A percentile compares a stretch with the other conserved stretches of the same genome.
These are phyloP conservation scores for Camponotus vicinus DNA, from an alignment of 1,140 invertebrate genomes.

Conservation along the genomic window DNA sequence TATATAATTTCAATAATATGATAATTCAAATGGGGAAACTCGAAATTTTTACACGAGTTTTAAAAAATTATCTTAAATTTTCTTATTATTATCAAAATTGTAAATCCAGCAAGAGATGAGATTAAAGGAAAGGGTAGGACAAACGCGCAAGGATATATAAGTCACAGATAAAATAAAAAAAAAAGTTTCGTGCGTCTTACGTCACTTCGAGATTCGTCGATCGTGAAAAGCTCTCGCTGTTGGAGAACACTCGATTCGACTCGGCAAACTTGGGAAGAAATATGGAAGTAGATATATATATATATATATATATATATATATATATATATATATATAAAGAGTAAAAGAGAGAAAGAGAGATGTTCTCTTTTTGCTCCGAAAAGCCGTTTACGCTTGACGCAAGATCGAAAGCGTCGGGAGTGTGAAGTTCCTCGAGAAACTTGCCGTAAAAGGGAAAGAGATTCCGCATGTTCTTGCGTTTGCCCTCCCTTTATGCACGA, in stretches of 20 bases:
- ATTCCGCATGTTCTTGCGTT: slow-evolving; percentile 48
- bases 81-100: not conserved
- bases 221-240: slow-evolving; percentile 55
- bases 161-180: not conserved
- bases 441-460: slow-evolving; percentile 6
- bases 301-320: slow-evolving; percentile 1
- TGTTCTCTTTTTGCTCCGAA: not conserved
- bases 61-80: not conserved
- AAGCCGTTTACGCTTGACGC: slow-evolving; percentile 43
- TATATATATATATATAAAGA: not conserved
- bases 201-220: slow-evolving; percentile 38
- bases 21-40: not conserved
- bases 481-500: slow-evolving; percentile 45
- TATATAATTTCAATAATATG: not conserved
- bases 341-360: not conserved
- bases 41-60: not conserved
- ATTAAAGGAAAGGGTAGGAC: not conserved
- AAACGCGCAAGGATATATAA: not conserved
- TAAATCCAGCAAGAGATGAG: not conserved
- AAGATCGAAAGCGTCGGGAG: slow-evolving; percentile 34
- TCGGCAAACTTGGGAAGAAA: slow-evolving; percentile 35
- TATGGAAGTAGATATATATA: not conserved
- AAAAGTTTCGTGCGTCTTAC: slow-evolving; percentile 1
- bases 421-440: slow-evolving; percentile 27
- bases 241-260: slow-evolving; percentile 50